These are phyloP conservation scores for Tipula lateralis DNA, from an alignment of 2,888 invertebrate genomes.

Conservation along the genomic window DNA sequence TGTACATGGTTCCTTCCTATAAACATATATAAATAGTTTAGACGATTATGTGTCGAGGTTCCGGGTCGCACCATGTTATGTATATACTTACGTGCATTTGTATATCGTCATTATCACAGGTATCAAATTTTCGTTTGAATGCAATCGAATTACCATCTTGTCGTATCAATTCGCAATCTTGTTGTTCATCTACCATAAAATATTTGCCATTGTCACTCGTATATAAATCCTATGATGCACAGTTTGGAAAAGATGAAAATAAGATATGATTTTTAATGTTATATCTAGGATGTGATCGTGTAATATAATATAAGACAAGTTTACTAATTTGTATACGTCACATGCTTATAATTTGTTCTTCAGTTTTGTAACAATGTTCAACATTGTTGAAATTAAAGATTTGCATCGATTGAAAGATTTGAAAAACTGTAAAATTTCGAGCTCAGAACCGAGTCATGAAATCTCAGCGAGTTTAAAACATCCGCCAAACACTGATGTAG, in stretches of 20 bases:
- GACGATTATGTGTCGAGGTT: background rate
- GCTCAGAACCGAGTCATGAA: too few species aligned
- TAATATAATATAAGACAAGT: background rate
- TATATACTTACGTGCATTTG: slow-evolving; percentile 45
- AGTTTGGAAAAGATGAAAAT: slow-evolving; percentile 25
- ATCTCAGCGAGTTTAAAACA: too few species aligned
- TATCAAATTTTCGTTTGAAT: slow-evolving; percentile 75
- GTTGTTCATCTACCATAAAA: slow-evolving; percentile 62
- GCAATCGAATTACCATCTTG: slow-evolving; percentile 63
- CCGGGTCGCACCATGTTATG: too few species aligned
- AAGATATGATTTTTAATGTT: background rate
- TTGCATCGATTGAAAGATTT: too few species aligned
- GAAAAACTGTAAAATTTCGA: too few species aligned
- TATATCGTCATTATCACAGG: slow-evolving; percentile 67
- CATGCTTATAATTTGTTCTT: background rate
- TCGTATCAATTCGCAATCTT: slow-evolving; percentile 62
- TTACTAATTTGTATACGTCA: background rate
- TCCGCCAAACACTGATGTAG: too few species aligned
- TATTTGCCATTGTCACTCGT: slow-evolving; percentile 60
- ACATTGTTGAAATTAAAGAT: background rate
- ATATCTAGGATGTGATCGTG: background rate
- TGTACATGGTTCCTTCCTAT: slow-evolving; percentile 83
- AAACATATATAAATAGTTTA: slow-evolving; percentile 33
- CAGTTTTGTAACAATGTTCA: background rate
- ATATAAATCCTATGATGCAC: slow-evolving; percentile 58